Conservation (phyloP, 2,113 vertebrate genomes). For the Thunnus thynnus region DNA sequence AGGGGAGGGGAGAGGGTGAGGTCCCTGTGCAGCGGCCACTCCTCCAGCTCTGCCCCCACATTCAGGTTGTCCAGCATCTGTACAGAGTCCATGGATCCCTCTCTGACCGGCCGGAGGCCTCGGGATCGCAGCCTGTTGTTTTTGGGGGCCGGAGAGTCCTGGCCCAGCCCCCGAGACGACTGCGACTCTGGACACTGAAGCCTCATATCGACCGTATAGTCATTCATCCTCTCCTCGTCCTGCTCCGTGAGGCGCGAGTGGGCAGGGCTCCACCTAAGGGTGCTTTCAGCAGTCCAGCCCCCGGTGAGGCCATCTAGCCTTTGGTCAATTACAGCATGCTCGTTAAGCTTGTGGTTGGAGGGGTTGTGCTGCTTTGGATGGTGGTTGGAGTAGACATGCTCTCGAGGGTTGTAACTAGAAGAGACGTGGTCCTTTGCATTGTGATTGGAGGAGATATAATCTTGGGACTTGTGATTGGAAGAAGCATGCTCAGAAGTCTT, state of each 20-base stretch:
- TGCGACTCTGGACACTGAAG: conserved; percentile 85
- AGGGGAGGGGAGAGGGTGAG: conserved; percentile 96
- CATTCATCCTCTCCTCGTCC: conserved; percentile 91
- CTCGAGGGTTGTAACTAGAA: conserved; percentile 78
- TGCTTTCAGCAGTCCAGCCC: conserved; percentile 91
- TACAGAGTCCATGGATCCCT: conserved; percentile 91
- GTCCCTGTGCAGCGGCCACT: conserved; percentile 95
- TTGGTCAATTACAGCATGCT: conserved; percentile 82
- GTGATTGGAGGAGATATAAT: conserved; percentile 83
- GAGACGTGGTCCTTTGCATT: conserved; percentile 81
- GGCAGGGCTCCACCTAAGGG: conserved; percentile 90
- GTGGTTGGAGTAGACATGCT: conserved; percentile 85
- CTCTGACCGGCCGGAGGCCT: conserved; percentile 87
- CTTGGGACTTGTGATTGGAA: conserved; percentile 84
- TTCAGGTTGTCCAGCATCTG: conserved; percentile 97
- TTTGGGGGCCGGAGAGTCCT: conserved; percentile 82
- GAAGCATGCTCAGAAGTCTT: conserved; percentile 85
- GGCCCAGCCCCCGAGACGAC: conserved; percentile 68
- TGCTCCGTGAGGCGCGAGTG: conserved; percentile 90
- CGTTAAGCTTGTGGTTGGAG: conserved; percentile 79
- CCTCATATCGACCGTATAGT: conserved; percentile 96
- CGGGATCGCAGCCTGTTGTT: conserved; percentile 91
- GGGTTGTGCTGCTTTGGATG: conserved; percentile 82
- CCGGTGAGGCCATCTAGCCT: conserved; percentile 88
- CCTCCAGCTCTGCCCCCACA: conserved; percentile 92